These are phyloP conservation scores for Drosophila murphyi DNA, from an alignment of 1,140 invertebrate species.

Conservation along the genomic window DNA sequence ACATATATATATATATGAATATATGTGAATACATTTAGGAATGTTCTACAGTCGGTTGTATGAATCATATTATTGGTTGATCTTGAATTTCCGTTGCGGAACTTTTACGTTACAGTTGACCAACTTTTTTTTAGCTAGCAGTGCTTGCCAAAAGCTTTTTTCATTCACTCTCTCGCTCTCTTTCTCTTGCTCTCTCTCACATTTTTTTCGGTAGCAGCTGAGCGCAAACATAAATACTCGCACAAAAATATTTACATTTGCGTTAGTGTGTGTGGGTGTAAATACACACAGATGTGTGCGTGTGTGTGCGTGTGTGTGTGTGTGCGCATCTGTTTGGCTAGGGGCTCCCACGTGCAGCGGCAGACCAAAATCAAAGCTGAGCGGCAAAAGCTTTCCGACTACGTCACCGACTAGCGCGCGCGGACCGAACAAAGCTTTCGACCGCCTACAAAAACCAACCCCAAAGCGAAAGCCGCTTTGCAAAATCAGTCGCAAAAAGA, in stretches of 20 bases:
- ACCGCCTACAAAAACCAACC: constrained; percentile 74
- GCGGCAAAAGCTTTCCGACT: constrained; percentile 44
- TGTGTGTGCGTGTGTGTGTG: constrained; percentile 23
- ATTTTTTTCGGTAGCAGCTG: neutral
- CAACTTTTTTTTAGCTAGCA: constrained; percentile 14
- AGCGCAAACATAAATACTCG: constrained; percentile 13
- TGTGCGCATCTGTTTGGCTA: constrained; percentile 9
- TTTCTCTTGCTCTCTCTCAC: neutral
- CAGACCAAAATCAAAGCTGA: constrained; percentile 32
- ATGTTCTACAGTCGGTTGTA: neutral
- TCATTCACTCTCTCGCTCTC: neutral
- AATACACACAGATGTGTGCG: constrained; percentile 25
- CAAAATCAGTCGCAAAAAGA: constrained; percentile 83
- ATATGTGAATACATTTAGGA: no score
- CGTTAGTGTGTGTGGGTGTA: constrained; percentile 30
- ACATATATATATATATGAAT: no score
- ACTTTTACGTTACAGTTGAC: constrained; percentile 20
- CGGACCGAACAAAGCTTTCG: constrained; percentile 62
- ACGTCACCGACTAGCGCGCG: constrained; percentile 50
- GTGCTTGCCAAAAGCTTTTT: constrained; percentile 18
- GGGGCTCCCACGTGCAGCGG: constrained; percentile 31
- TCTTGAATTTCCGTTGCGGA: constrained; percentile 37
- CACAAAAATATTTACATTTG: constrained; percentile 67
- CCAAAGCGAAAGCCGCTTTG: constrained; percentile 72
- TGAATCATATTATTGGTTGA: constrained; percentile 40